Conservation (phyloP, 2,888 invertebrate species). For the Eupithecia inturbata region DNA sequence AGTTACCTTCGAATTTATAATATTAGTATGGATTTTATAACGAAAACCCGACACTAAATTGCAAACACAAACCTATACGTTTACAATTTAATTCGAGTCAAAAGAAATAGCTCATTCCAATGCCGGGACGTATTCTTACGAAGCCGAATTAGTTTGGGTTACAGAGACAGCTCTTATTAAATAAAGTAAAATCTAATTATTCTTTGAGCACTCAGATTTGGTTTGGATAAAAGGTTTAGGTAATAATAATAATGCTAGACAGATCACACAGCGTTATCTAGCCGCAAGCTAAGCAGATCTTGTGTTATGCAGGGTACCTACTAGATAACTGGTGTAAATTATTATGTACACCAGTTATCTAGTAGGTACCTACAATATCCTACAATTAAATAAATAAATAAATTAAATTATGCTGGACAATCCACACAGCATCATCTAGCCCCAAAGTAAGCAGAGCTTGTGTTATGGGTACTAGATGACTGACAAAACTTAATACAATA, state of each 20-base stretch:
- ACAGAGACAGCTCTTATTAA: background rate
- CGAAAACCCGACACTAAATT: background rate
- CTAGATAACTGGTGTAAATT: too few relatives aligned
- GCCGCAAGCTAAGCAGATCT: background rate
- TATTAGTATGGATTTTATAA: too few relatives aligned
- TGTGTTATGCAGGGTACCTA: too few relatives aligned
- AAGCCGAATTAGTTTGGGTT: background rate
- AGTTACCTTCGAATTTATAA: too few relatives aligned
- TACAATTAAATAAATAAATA: too few relatives aligned
- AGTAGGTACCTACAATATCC: too few relatives aligned
- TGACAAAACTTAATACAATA: too few relatives aligned
- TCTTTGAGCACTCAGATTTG: background rate
- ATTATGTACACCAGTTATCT: too few relatives aligned
- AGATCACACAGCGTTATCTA: background rate
- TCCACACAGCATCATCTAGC: too few relatives aligned
- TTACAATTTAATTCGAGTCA: background rate
- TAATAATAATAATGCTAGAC: background rate
- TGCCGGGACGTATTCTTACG: background rate
- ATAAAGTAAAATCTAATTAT: slow-evolving; percentile 4
- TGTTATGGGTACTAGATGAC: too few relatives aligned
- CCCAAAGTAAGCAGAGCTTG: too few relatives aligned
- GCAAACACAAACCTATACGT: background rate
- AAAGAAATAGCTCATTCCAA: background rate
- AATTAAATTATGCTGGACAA: too few relatives aligned
- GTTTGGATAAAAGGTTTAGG: background rate